A percentile compares a stretch with the other conserved stretches of the same genome.
Conservation (phyloP, 2,113 vertebrate genomes). For the Camelus dromedarius region DNA sequence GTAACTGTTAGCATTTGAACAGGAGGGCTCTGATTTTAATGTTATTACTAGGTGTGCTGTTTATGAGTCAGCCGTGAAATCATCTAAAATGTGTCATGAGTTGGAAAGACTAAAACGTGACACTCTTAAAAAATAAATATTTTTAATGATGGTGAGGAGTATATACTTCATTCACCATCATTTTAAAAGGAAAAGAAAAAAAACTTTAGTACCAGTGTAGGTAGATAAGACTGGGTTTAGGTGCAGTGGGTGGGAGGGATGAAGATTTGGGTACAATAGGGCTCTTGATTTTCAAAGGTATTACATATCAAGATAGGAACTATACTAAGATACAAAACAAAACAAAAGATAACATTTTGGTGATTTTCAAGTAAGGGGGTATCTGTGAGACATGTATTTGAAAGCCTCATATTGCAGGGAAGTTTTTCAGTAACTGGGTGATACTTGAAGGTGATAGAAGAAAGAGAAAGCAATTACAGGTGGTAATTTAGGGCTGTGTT, state of each 20-base stretch:
- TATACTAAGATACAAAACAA: neutral
- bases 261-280: slow-evolving; percentile 14
- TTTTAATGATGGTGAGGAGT: neutral
- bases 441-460: neutral
- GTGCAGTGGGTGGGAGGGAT: neutral
- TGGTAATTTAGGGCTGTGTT: neutral
- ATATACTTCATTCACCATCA: neutral
- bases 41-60: neutral
- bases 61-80: neutral
- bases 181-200: neutral
- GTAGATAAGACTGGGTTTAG: slow-evolving; percentile 9
- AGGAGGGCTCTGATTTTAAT: neutral
- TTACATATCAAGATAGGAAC: neutral
- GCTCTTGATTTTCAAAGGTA: neutral
- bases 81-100: neutral
- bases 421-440: slow-evolving; percentile 11
- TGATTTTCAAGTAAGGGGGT: slow-evolving; percentile 16
- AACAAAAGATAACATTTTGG: neutral
- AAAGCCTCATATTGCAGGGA: neutral
- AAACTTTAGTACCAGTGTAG: neutral
- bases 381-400: neutral
- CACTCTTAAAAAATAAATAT: neutral
- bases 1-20: neutral
- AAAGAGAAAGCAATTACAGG: neutral
- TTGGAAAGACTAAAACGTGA: slow-evolving; percentile 19